phyloP scores from a whole-genome alignment of 2,888 invertebrate genomes.

The Andrena bicolor region DNA sequence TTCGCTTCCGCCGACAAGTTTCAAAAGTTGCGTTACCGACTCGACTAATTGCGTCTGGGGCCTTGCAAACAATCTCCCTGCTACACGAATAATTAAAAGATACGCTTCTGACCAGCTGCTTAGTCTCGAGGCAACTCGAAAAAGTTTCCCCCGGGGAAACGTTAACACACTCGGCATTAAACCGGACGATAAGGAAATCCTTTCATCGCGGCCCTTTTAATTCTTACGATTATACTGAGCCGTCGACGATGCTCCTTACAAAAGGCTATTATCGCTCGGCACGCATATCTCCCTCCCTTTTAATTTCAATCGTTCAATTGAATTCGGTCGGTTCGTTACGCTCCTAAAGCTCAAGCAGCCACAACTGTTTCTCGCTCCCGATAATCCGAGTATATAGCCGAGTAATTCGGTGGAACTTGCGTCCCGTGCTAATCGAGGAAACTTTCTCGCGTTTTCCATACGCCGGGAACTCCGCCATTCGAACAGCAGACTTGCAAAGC shows the following conservation, averaged over 20 bases:
- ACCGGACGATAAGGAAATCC: neutral
- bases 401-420: slow-evolving; percentile 1
- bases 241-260: neutral
- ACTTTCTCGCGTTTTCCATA: slow-evolving; percentile 1
- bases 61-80: slow-evolving; percentile 32
- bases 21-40: slow-evolving; percentile 57
- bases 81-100: slow-evolving; percentile 56
- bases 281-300: neutral
- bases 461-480: neutral
- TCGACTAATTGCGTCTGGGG: slow-evolving; percentile 59
- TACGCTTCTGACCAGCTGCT: slow-evolving; percentile 12
- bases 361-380: neutral
- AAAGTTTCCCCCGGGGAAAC: neutral
- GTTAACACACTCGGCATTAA: slow-evolving; percentile 13
- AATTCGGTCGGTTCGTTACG: neutral
- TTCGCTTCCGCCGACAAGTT: slow-evolving; percentile 32
- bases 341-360: no score
- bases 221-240: neutral
- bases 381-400: neutral
- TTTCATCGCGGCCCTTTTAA: neutral
- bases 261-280: neutral
- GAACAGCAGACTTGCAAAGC: slow-evolving; percentile 1
- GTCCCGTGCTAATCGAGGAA: slow-evolving; percentile 18
- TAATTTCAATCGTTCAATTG: neutral
- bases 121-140: neutral